These are phyloP conservation scores for Cairina moschata DNA, from an alignment of 2,113 vertebrate genomes.

Conservation along the genomic window DNA sequence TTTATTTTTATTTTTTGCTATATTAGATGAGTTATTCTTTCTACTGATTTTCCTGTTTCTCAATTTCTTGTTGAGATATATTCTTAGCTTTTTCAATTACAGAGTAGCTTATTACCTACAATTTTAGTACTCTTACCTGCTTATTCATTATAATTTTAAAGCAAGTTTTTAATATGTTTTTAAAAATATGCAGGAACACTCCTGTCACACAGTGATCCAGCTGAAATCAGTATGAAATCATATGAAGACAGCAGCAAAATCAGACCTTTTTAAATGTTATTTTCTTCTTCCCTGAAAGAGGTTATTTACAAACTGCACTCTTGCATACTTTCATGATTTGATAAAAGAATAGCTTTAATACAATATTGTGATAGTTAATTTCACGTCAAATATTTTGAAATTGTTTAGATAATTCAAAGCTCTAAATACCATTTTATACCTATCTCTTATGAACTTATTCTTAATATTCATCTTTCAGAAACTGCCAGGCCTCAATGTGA, in stretches of 20 bases:
- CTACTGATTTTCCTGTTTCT: background rate
- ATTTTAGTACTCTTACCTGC: background rate
- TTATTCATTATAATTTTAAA: background rate
- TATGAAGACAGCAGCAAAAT: background rate
- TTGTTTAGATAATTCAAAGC: background rate
- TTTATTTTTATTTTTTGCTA: background rate
- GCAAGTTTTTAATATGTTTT: background rate
- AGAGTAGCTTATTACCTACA: background rate
- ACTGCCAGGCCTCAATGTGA: background rate
- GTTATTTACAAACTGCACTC: background rate
- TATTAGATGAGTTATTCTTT: background rate
- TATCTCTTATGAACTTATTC: background rate
- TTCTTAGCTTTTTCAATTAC: background rate
- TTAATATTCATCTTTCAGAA: background rate
- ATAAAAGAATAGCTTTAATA: background rate
- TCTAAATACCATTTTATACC: background rate
- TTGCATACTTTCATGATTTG: background rate
- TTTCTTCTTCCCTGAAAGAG: background rate
- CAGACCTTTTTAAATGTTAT: background rate
- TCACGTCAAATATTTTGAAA: background rate
- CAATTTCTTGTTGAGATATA: background rate
- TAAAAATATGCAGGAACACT: background rate
- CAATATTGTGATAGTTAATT: background rate
- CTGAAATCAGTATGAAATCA: background rate
- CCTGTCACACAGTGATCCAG: background rate